Evolutionary conservation across 2,113 vertebrate species (phyloP).

Genomic region (Tragelaphus scriptus): DNA sequence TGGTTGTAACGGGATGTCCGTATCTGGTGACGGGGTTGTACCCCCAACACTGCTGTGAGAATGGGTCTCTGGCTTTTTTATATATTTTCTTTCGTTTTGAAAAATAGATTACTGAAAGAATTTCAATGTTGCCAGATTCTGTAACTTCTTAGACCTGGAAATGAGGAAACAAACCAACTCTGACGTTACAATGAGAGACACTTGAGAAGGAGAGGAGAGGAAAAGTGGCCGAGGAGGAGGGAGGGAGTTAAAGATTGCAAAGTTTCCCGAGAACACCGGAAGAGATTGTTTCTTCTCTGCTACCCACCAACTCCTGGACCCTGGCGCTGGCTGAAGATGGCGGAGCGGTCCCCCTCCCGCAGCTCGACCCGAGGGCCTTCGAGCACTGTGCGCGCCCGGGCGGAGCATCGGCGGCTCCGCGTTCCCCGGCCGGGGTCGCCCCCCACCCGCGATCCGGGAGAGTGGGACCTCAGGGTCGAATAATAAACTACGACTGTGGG

Average conservation of each 20-base stretch:
- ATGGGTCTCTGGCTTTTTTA: not conserved
- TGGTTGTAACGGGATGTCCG: not conserved
- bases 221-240: accelerated
- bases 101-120: not conserved
- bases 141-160: not conserved
- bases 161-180: accelerated
- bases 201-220: not conserved
- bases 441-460: accelerated
- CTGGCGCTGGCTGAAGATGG: accelerated
- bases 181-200: not conserved
- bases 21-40: not conserved
- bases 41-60: not conserved
- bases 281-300: not conserved
- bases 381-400: accelerated
- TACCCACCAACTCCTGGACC: not conserved
- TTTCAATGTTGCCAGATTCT: not conserved
- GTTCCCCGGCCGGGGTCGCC: accelerated
- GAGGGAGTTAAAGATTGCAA: not conserved
- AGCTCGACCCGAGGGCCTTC: accelerated
- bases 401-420: not conserved
- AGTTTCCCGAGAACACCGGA: not conserved
- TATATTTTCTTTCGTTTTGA: not conserved
- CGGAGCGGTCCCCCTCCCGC: accelerated
- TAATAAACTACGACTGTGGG: not conserved
- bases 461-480: not conserved